Percentiles rank a stretch among this genome's conserved stretches.
Conservation (phyloP, 2,888 invertebrate species). For the Physocephala rufipes region DNA sequence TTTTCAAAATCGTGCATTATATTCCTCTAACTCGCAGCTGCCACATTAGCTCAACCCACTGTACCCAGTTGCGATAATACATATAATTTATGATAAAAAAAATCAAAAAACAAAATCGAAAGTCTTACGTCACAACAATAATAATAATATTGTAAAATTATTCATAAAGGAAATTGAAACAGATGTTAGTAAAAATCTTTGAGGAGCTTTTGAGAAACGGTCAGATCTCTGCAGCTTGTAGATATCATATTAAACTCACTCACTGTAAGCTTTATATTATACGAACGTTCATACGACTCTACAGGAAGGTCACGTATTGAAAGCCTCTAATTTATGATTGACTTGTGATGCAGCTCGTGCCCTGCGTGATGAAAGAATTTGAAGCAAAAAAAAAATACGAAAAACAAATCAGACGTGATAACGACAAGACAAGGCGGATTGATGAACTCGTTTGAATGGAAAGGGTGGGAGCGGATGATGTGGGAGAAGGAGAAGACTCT, state of each 20-base stretch:
- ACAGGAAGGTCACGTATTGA: conserved; percentile 48
- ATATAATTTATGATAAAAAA: not conserved
- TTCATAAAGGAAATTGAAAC: conserved; percentile 10
- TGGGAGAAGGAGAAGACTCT: not conserved
- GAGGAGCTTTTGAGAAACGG: conserved; percentile 9
- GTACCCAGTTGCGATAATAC: conserved; percentile 26
- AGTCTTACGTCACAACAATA: conserved; percentile 26
- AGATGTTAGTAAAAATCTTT: conserved; percentile 22
- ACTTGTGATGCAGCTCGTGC: conserved; percentile 52
- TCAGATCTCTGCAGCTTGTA: not conserved
- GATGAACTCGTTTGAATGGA: not conserved
- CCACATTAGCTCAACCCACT: conserved; percentile 7
- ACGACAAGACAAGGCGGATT: conserved; percentile 9
- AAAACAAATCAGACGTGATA: conserved; percentile 36
- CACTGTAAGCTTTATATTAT: too few species aligned
- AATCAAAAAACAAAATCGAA: not conserved
- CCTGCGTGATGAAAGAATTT: conserved; percentile 44
- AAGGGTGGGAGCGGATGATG: not conserved
- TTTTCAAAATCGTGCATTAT: too few species aligned
- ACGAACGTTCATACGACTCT: too few species aligned
- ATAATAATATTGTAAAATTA: conserved; percentile 26
- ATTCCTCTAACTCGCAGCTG: too few species aligned
- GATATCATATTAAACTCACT: not conserved
- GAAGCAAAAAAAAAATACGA: too few species aligned
- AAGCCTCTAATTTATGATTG: conserved; percentile 57